Conservation (phyloP, 2,797 vertebrate species). For the Zalophus californianus region DNA sequence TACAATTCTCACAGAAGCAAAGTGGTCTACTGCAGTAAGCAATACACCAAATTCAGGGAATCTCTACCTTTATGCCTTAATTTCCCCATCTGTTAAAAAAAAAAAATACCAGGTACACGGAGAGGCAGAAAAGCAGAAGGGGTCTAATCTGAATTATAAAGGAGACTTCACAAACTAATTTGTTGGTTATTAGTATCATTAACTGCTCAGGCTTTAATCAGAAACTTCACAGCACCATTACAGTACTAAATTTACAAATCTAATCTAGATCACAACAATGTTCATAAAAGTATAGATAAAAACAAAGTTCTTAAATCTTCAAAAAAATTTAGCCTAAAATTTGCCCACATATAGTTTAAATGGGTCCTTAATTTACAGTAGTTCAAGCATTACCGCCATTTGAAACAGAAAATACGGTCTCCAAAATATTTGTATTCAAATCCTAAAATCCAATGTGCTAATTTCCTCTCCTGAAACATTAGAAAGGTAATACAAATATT, state of each 20-base stretch:
- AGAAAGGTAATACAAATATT: slow-evolving; percentile 24
- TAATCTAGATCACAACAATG: slow-evolving; percentile 10
- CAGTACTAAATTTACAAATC: slow-evolving; percentile 19
- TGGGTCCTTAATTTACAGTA: slow-evolving; percentile 1
- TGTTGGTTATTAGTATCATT: not conserved
- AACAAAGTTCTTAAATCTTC: slow-evolving; percentile 22
- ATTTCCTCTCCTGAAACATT: slow-evolving; percentile 21
- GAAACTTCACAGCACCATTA: slow-evolving; percentile 11
- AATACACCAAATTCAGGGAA: slow-evolving; percentile 62
- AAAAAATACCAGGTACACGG: slow-evolving; percentile 50
- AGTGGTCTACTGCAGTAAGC: slow-evolving; percentile 68
- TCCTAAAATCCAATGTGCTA: slow-evolving; percentile 30
- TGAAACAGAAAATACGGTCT: slow-evolving; percentile 50
- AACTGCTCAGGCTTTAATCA: slow-evolving; percentile 36
- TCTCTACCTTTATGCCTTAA: slow-evolving; percentile 67
- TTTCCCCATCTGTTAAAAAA: slow-evolving; percentile 71
- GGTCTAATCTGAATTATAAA: slow-evolving; percentile 59
- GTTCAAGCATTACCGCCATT: not conserved
- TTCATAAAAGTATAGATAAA: slow-evolving; percentile 35
- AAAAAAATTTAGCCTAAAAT: slow-evolving; percentile 44
- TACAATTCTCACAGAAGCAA: slow-evolving; percentile 72
- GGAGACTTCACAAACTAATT: not conserved
- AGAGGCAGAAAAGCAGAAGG: slow-evolving; percentile 63
- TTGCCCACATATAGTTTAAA: slow-evolving; percentile 36
- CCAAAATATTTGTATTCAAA: slow-evolving; percentile 48